Conservation (phyloP, 2,888 invertebrate species). For the Leptinotarsa tumamoca region DNA sequence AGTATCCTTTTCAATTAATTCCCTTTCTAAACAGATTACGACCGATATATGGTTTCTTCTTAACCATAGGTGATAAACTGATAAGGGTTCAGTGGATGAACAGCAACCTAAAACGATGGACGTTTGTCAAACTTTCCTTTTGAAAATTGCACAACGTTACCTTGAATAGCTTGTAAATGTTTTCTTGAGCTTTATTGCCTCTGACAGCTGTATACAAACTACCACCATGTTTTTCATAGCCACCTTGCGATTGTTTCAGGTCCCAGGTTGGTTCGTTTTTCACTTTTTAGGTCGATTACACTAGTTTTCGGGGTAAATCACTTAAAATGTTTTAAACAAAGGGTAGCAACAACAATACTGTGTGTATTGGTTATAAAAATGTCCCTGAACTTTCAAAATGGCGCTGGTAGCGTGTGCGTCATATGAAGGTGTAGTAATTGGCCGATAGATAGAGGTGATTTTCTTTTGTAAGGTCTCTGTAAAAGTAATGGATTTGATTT, state of each 20-base stretch:
- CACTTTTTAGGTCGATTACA: neutral
- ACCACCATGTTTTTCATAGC: conserved; percentile 27
- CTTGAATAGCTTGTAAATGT: conserved; percentile 16
- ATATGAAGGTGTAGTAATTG: neutral
- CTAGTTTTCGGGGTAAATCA: neutral
- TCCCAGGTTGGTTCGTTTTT: neutral
- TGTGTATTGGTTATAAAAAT: conserved; percentile 32
- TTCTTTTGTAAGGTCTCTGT: neutral
- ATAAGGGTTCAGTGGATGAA: neutral
- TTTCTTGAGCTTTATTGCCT: conserved; percentile 14
- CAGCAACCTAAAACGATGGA: conserved; percentile 21
- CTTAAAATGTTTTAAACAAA: conserved; percentile 27
- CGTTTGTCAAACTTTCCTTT: neutral
- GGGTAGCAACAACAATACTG: conserved; percentile 19
- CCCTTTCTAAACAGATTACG: neutral
- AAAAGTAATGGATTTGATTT: neutral
- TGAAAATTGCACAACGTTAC: conserved; percentile 21
- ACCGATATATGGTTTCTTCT: conserved; percentile 4
- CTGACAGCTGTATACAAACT: conserved; percentile 27
- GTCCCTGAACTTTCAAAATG: conserved; percentile 38
- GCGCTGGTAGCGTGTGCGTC: conserved; percentile 32
- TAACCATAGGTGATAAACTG: conserved; percentile 7
- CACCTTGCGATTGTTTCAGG: conserved; percentile 11
- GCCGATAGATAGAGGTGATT: conserved; percentile 21
- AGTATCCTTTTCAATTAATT: conserved; percentile 2